phyloP scores from a whole-genome alignment of 2,113 vertebrate genomes.

The Heloderma charlesbogerti region DNA sequence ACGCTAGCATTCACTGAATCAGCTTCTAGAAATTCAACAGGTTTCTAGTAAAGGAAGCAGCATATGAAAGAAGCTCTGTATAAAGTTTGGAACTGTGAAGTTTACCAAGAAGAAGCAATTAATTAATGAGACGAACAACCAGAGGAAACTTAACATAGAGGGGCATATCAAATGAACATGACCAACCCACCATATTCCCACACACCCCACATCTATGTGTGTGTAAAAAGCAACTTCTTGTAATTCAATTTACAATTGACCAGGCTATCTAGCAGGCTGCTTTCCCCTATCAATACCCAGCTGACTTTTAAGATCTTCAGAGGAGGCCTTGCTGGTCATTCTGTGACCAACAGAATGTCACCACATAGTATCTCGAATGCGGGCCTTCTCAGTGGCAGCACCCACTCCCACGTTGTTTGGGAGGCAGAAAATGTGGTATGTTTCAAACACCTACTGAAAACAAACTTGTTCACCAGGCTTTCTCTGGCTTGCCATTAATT shows the following conservation, averaged over 20 bases:
- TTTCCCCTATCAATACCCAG: no score
- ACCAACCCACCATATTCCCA: background rate
- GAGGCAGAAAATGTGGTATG: no score
- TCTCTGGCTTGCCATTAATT: no score
- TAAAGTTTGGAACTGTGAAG: background rate
- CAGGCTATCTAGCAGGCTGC: no score
- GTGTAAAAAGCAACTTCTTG: background rate
- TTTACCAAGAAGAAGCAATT: background rate
- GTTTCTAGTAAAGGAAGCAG: background rate
- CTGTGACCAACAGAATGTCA: no score
- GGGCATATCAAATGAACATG: background rate
- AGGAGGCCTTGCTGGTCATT: no score
- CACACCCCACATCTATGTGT: background rate
- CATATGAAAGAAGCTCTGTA: background rate
- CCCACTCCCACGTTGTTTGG: no score
- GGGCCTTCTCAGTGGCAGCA: no score
- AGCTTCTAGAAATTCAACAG: background rate
- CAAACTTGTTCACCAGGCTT: no score
- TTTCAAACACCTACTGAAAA: no score
- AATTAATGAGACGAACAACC: background rate
- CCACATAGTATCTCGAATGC: no score
- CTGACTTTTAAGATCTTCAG: no score
- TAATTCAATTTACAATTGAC: background rate
- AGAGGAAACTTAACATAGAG: background rate
- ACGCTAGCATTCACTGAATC: background rate